Conservation (phyloP, 2,113 vertebrate genomes). For the Tragulus kanchil region DNA sequence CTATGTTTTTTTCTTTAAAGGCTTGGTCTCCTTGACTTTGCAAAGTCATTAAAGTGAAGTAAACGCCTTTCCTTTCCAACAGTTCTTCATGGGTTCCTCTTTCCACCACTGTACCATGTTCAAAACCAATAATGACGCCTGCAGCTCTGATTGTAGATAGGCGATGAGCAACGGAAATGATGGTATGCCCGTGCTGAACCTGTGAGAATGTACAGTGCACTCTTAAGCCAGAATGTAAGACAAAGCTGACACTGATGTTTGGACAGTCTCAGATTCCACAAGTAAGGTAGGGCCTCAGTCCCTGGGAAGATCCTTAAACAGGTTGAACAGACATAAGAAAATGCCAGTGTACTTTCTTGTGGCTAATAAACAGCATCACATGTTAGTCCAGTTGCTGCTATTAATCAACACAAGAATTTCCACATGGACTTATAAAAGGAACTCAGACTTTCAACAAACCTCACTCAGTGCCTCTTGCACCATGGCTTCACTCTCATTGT, state of each 20-base stretch:
- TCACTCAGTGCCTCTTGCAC: constrained; percentile 95
- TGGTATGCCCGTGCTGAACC: constrained; percentile 92
- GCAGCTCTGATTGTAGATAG: constrained; percentile 95
- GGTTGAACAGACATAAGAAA: neutral
- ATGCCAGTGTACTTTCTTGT: neutral
- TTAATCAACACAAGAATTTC: constrained; percentile 21
- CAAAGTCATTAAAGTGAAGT: constrained; percentile 96
- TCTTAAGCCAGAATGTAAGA: neutral
- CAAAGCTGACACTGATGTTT: neutral
- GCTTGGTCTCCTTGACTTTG: constrained; percentile 94
- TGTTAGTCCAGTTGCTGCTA: neutral
- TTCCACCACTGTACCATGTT: constrained; percentile 95
- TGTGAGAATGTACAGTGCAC: constrained; percentile 65
- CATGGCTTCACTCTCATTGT: constrained; percentile 98
- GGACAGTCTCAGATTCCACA: neutral
- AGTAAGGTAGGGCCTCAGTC: neutral
- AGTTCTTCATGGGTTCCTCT: constrained; percentile 95
- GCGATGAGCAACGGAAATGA: constrained; percentile 95
- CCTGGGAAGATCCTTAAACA: neutral
- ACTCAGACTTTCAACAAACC: constrained; percentile 85
- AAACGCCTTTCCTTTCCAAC: constrained; percentile 95
- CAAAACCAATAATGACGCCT: constrained; percentile 95
- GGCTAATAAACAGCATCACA: neutral
- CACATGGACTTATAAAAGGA: neutral
- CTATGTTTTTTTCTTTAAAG: constrained; percentile 84